phyloP scores from a whole-genome alignment of 2,888 invertebrate genomes.

The Cremastinae sp. region DNA sequence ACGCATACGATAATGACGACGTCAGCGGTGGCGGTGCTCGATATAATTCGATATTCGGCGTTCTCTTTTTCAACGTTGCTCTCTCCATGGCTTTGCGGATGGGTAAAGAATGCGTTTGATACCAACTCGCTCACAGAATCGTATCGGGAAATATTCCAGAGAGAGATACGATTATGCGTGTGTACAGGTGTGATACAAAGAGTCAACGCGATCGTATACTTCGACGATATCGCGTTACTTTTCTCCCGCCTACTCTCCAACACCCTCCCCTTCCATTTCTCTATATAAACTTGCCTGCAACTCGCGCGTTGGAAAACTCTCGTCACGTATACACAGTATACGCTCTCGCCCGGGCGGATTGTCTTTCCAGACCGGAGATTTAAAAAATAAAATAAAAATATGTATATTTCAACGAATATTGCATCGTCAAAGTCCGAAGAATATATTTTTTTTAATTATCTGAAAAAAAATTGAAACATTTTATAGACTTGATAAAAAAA shows the following conservation, averaged over 20 bases:
- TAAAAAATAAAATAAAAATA: not conserved
- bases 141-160: conserved; percentile 11
- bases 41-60: not conserved
- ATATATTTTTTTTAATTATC: no score
- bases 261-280: conserved; percentile 10
- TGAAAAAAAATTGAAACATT: no score
- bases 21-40: no score
- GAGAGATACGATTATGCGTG: not conserved
- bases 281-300: conserved; percentile 27
- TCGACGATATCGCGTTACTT: conserved; percentile 52
- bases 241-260: conserved; percentile 18
- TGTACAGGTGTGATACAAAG: conserved; percentile 15
- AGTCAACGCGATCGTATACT: not conserved
- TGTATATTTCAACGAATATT: no score
- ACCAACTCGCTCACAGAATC: not conserved
- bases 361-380: not conserved
- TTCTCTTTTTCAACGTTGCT: not conserved
- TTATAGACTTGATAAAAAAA: no score
- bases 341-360: not conserved
- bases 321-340: not conserved
- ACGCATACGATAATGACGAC: no score
- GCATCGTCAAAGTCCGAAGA: no score
- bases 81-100: not conserved
- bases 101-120: not conserved
- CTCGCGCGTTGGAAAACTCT: conserved; percentile 19